Percentiles rank a stretch among this genome's conserved stretches.
Conservation (phyloP, 2,113 vertebrate genomes). For the Morone saxatilis region DNA sequence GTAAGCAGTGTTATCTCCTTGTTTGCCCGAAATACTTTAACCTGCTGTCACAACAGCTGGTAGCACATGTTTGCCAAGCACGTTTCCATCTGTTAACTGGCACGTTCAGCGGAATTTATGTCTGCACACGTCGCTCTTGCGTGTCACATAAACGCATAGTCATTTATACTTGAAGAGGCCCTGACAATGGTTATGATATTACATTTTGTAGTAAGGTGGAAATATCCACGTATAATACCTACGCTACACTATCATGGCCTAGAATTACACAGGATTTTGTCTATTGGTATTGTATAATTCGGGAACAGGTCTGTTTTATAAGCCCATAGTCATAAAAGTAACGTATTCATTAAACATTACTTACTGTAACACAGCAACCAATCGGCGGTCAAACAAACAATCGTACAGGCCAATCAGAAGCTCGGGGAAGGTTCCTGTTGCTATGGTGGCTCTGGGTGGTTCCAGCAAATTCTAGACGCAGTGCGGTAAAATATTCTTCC, state of each 20-base stretch:
- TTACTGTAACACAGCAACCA: constrained; percentile 69
- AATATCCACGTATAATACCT: too few relatives aligned
- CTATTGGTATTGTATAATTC: neutral
- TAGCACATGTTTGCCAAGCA: constrained; percentile 35
- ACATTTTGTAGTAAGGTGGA: neutral
- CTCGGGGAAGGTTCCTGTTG: constrained; percentile 44
- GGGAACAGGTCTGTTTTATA: neutral
- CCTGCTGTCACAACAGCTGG: constrained; percentile 48
- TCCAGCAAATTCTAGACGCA: constrained; percentile 75
- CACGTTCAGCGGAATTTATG: neutral
- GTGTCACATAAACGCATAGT: neutral
- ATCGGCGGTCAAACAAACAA: constrained; percentile 79
- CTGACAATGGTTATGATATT: neutral
- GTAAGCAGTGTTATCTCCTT: neutral
- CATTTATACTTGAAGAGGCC: neutral
- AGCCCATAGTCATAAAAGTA: neutral
- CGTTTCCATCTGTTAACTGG: constrained; percentile 42
- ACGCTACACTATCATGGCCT: neutral
- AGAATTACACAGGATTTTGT: neutral
- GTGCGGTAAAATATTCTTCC: constrained; percentile 54
- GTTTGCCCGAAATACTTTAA: constrained; percentile 20
- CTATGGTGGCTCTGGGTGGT: constrained; percentile 59
- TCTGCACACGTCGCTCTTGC: neutral
- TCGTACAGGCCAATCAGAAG: constrained; percentile 73
- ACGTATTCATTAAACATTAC: constrained; percentile 20